Base-by-base conservation (phyloP, 2,113 vertebrate species). In the Peromyscus polionotus region DNA sequence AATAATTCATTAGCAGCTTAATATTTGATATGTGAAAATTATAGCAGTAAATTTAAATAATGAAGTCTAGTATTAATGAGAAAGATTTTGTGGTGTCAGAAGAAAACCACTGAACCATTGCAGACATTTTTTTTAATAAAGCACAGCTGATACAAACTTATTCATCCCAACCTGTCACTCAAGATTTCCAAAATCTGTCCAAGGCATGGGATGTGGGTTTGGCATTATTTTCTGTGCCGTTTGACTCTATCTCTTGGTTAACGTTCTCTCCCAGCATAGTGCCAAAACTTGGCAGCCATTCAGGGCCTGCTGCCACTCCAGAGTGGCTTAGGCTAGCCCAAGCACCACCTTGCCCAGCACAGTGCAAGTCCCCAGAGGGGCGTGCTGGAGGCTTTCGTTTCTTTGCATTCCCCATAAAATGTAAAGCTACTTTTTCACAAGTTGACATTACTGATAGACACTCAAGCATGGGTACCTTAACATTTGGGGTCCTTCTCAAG, bases 21-120 rank as follows among this genome's bases (percentile, higher is more conserved):
- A 65, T 93, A 92, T 75, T 88, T 92, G 20, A 75, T 81, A 90
- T 88, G 80, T 95, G 31, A 98, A 90, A 94, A 91, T 86, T 93
- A n/a, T 6, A 95, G 48, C 33, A 96, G 63, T n/a, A 88, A 61
- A 77, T 93, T 97, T 92, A 97, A 95, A 96, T 95, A 94, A 85
- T 92, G 10, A 90, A 88, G 90, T 88, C 16, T 80, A 45, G 76
- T 92, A 90, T 76, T 95, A 92, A 92, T 88, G 31, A 87, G 73
- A 80, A 90, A 65, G 48, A 73, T 75, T 88, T 88, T 57, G 70
- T 75, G 16, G 39, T 81, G 0, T 85, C 79, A 91, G 87, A 91
- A 96, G 36, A n/a, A 94, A 86, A 86, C 26, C 12, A n/a, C 17
- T 87, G 14, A 85, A 88, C 28, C 10, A 39, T 28, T 88, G 16